These are phyloP conservation scores for Drosophila atripex DNA, from an alignment of 2,888 invertebrate genomes.

Conservation along the genomic window DNA sequence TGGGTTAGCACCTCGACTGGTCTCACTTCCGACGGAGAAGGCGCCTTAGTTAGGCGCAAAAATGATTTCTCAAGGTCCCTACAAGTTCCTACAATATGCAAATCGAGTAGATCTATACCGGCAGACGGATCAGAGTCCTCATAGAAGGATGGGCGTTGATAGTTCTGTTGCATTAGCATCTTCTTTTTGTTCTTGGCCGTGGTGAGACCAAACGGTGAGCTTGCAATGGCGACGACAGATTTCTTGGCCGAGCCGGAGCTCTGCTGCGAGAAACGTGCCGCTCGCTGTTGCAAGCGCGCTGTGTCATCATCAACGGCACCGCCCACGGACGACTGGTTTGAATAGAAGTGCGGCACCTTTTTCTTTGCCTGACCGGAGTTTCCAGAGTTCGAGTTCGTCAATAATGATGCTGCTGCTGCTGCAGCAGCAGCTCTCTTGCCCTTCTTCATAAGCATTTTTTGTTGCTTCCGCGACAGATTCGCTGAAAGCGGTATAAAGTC, in stretches of 20 bases:
- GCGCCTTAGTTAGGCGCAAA: slow-evolving; percentile 97
- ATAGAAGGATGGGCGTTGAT: slow-evolving; percentile 84
- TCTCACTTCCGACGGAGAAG: slow-evolving; percentile 95
- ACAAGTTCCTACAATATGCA: slow-evolving; percentile 97
- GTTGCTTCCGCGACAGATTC: slow-evolving; percentile 79
- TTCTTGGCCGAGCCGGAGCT: slow-evolving; percentile 70
- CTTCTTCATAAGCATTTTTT: slow-evolving; percentile 83
- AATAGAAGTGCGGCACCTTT: slow-evolving; percentile 86
- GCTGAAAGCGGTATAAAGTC: slow-evolving; percentile 79
- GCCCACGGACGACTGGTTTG: slow-evolving; percentile 85
- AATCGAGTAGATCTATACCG: slow-evolving; percentile 92
- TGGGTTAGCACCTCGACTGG: slow-evolving; percentile 93
- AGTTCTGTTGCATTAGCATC: slow-evolving; percentile 42
- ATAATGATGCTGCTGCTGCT: slow-evolving; percentile 40
- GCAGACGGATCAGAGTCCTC: slow-evolving; percentile 86
- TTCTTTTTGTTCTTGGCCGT: slow-evolving; percentile 68
- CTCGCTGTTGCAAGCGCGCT: slow-evolving; percentile 93
- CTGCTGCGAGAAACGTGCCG: slow-evolving; percentile 90
- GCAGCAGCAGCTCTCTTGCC: slow-evolving; percentile 71
- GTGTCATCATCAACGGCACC: slow-evolving; percentile 89
- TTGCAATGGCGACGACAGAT: slow-evolving; percentile 79
- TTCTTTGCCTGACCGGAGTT: slow-evolving; percentile 82
- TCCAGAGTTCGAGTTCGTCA: slow-evolving; percentile 1
- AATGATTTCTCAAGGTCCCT: slow-evolving; percentile 97
- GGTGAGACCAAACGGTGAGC: slow-evolving; percentile 74